Base-by-base conservation (phyloP, 2,797 vertebrate species). In the Acanthornis magna region DNA sequence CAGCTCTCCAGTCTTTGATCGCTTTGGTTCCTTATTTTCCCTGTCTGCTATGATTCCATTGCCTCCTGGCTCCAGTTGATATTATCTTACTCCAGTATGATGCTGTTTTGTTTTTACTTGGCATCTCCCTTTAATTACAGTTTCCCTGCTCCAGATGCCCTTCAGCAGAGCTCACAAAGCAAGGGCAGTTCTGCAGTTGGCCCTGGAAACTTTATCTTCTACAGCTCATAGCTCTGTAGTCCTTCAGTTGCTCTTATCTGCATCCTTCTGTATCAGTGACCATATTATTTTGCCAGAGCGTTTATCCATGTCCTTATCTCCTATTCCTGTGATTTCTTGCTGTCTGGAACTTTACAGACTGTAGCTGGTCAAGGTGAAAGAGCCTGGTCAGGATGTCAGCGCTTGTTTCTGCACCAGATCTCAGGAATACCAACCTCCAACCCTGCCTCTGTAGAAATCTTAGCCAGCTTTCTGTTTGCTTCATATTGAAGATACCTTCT, bases 41-140 rank as follows among this genome's bases (percentile, higher is more conserved):
- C 32, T 82, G 86, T 95, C 95, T 96, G 80, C 93, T 94, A 83
- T 84, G 45, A 20, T 72, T 89, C 89, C 86, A 30, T 93, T 82
- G 42, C 81, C 77, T 93, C 43, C 92, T 92, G 91, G 48, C 18
- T 63, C 36, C 70, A 45, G 50, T 8, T 85, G 42, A 15, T 75
- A 55, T 18, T 91, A 29, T 66, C 11, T 89, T 89, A 65, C 78
- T 88, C 55, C 74, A 74, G 43, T 84, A 62, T 70, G n/a, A 61
- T 60, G 34, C 83, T 82, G 27, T 17, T 88, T 67, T 67, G 38
- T 32, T 93, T 68, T 73, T 63, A 58, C 60, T 91, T 66, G 47
- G 47, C 32, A 47, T 70, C 36, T 86, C 43, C 34, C 25, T 71
- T 78, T 40, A 78, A 89, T 88, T 81, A 58, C n/a, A 40, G 13